Evolutionary conservation across 1,140 invertebrate genomes (phyloP).

Genomic region (Danaus melanippus): DNA sequence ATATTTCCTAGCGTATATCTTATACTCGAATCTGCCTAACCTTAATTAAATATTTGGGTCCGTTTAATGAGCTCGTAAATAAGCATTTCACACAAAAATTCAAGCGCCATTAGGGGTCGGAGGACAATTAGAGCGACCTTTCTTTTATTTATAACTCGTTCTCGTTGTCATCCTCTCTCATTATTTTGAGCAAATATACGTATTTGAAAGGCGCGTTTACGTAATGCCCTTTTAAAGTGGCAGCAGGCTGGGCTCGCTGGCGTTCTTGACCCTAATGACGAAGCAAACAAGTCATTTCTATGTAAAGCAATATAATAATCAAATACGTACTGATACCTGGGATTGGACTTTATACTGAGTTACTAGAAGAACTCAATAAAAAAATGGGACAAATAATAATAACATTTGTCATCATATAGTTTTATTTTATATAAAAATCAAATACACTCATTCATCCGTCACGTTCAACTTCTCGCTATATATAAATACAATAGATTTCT

Average conservation of each 20-base stretch:
- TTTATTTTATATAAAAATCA: constrained; percentile 70
- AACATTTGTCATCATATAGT: constrained; percentile 54
- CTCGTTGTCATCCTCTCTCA: constrained; percentile 4
- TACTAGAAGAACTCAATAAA: too few relatives aligned
- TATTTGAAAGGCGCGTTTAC: constrained; percentile 16
- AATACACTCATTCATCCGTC: constrained; percentile 59
- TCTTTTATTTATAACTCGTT: too few relatives aligned
- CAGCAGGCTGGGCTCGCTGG: constrained; percentile 12
- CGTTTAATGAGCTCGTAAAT: too few relatives aligned
- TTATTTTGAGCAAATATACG: constrained; percentile 20
- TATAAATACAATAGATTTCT: constrained; percentile 65
- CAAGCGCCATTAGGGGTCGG: too few relatives aligned
- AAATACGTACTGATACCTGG: too few relatives aligned
- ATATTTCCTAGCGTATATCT: too few relatives aligned
- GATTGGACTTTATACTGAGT: too few relatives aligned
- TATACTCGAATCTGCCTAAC: too few relatives aligned
- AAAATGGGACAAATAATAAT: constrained; percentile 25
- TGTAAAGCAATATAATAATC: not conserved
- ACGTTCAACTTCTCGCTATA: constrained; percentile 37
- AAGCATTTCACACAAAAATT: too few relatives aligned
- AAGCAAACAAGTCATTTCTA: constrained; percentile 16
- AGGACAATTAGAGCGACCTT: too few relatives aligned
- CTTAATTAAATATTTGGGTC: too few relatives aligned
- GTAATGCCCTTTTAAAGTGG: constrained; percentile 14
- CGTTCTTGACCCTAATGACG: constrained; percentile 24